These are phyloP conservation scores for Aphelocoma californica DNA, from an alignment of 2,797 vertebrate genomes.

Conservation along the genomic window DNA sequence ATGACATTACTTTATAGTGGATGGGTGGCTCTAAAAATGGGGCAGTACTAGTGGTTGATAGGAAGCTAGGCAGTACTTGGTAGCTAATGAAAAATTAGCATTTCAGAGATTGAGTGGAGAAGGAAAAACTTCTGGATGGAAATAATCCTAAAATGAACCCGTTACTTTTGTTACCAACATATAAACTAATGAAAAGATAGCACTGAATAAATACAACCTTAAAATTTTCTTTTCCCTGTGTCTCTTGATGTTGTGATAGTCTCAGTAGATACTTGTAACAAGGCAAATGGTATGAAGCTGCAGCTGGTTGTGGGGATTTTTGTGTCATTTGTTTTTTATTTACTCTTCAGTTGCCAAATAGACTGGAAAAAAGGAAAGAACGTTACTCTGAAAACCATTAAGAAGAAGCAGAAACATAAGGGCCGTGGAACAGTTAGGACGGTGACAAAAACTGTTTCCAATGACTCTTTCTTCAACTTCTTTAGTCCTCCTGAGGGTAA, in stretches of 20 bases:
- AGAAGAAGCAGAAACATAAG: slow-evolving; percentile 99
- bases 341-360: slow-evolving; percentile 85
- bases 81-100: background rate
- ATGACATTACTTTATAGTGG: background rate
- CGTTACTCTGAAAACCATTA: slow-evolving; percentile 98
- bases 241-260: background rate
- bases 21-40: background rate
- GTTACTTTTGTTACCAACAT: background rate
- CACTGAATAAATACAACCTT: background rate
- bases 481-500: slow-evolving; percentile 96
- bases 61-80: background rate
- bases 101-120: background rate
- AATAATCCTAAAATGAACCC: background rate
- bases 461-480: slow-evolving; percentile 99
- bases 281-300: background rate
- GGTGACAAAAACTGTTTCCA: slow-evolving; percentile 97
- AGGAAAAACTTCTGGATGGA: background rate
- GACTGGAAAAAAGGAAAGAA: slow-evolving; percentile 99
- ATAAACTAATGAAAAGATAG: background rate
- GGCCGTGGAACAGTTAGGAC: slow-evolving; percentile 96
- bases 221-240: background rate
- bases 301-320: background rate
- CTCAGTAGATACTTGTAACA: background rate
- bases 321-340: background rate
- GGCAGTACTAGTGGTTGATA: background rate